Base-by-base conservation (phyloP, 1,140 invertebrate species). In the Hyphantria cunea region DNA sequence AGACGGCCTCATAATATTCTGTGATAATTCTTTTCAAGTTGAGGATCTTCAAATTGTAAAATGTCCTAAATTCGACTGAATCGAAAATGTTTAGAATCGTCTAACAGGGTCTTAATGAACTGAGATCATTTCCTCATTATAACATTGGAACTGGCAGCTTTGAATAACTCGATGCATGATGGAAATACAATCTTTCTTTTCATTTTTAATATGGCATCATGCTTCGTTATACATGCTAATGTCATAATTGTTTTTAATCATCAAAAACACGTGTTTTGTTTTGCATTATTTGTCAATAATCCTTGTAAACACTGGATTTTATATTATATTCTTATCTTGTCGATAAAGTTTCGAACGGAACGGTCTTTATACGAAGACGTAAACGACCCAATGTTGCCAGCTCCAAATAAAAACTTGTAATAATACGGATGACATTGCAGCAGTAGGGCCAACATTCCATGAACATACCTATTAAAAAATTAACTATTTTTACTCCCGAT, bases 11-110 rank as follows among this genome's bases (percentile, higher is more conserved):
- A 82, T 76, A 80, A 70, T 79, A 80, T 89, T 87, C 86, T 90
- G 86, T 90, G 86, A 90, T 90, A 90, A 83, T 78, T 86, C 73
- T 89, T 77, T 84, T 82, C 78, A 85, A 82, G 67, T 79, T 86
- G 85, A 78, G 84, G 86, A 61, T 64, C 86, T 89, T 87, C 86
- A 86, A 85, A 84, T 85, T 73, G 54, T 64, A 66, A 70, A 56
- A 49, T 55, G 41, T 72, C 50, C 58, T 64, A 59, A 67, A 66
- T 64, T 37, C 59, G 68, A 72, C 64, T 70, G 68, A 67, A 69
- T 64, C 62, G 32, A 39, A 68, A 68, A 63, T 59, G 8, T 58
- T 66, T 50, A 52, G 56, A 42, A 60, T 51, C 13, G 13, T 45
- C 37, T 56, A 60, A 70, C 58, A 51, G 58, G 32, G 60, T 71